Evolutionary conservation across 2,797 vertebrate genomes (phyloP), one percentile per base, ranked within the genome.

Genomic region (Rhabdophis nuchalis): DNA sequence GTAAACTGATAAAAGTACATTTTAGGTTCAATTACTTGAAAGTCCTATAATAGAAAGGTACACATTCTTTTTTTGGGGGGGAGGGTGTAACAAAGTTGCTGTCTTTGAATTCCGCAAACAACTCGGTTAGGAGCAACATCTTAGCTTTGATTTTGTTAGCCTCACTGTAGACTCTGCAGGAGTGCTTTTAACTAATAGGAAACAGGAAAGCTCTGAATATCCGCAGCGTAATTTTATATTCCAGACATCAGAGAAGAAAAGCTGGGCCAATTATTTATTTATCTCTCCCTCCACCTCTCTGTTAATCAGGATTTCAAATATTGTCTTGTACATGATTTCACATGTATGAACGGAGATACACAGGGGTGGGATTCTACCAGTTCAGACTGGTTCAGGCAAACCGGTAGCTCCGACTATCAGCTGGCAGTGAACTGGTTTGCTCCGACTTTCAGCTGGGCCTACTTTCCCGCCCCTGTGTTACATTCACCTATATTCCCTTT

Each of bases 21-120:
- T 97, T 96, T 96, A 95, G 93, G 95, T 96, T 96, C 94, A 96
- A 96, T 97, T 96, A 94, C 95, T 96, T 97, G 96, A 97, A 97
- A 97, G 94, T 90, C 91, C 91, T 90, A 94, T 97, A 96, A 97
- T 77, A 97, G 95, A 96, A 92, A 88, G 95, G 86, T 92, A 85
- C 94, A 97, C 96, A 95, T 94, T 95, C 94, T 93, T 94, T 86
- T 23, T 60, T 23, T 9, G 9, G 4, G 61, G 60, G 27, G 12
- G 12, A 12, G 29, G 92, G 50, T 7, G 93, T 96, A 96, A 96
- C 94, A 97, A 96, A 96, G 93, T 94, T 97, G 95, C 95, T 95
- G 95, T 92, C 88, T 90, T 93, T 92, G 96, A 96, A 94, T 97
- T 95, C 94, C 95, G 96, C 96, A 95, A 95, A 96, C 96, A 96